phyloP scores from a whole-genome alignment of 2,797 vertebrate genomes.

The Apogon talboti region DNA sequence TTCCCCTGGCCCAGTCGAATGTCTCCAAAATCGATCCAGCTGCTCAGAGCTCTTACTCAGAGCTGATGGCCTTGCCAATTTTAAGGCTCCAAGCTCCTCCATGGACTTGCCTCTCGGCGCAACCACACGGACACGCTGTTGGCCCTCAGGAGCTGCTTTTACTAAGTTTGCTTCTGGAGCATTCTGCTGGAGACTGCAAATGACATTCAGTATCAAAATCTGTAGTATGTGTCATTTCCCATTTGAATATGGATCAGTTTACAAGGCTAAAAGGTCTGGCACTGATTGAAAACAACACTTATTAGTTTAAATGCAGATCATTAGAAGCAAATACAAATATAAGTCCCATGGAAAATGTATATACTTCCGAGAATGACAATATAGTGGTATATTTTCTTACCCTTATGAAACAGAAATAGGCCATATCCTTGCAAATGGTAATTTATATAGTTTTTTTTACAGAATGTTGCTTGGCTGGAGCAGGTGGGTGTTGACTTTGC shows the following conservation, averaged over 20 bases:
- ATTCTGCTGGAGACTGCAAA: slow-evolving; percentile 66
- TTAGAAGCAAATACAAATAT: neutral
- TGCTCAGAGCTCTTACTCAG: slow-evolving; percentile 86
- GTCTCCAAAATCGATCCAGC: slow-evolving; percentile 70
- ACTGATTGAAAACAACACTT: slow-evolving; percentile 1
- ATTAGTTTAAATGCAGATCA: neutral
- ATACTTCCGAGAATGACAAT: neutral
- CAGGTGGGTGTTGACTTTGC: slow-evolving; percentile 59
- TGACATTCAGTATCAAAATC: slow-evolving; percentile 30
- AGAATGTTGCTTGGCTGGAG: slow-evolving; percentile 51
- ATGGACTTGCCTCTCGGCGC: slow-evolving; percentile 84
- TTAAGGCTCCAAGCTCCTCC: slow-evolving; percentile 81
- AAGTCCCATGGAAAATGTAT: neutral
- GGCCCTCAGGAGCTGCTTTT: slow-evolving; percentile 43
- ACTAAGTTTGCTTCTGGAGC: slow-evolving; percentile 20
- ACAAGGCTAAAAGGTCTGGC: neutral
- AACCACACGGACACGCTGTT: slow-evolving; percentile 61
- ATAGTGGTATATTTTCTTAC: slow-evolving; percentile 12
- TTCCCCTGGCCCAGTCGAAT: slow-evolving; percentile 18
- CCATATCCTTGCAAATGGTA: slow-evolving; percentile 21
- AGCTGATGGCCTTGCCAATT: slow-evolving; percentile 52
- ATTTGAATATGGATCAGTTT: too few species aligned
- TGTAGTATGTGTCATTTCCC: neutral
- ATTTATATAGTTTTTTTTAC: slow-evolving; percentile 39
- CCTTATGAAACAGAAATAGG: slow-evolving; percentile 21